These are phyloP conservation scores for Oncorhynchus clarkii DNA, from an alignment of 2,113 vertebrate species.

Conservation along the genomic window DNA sequence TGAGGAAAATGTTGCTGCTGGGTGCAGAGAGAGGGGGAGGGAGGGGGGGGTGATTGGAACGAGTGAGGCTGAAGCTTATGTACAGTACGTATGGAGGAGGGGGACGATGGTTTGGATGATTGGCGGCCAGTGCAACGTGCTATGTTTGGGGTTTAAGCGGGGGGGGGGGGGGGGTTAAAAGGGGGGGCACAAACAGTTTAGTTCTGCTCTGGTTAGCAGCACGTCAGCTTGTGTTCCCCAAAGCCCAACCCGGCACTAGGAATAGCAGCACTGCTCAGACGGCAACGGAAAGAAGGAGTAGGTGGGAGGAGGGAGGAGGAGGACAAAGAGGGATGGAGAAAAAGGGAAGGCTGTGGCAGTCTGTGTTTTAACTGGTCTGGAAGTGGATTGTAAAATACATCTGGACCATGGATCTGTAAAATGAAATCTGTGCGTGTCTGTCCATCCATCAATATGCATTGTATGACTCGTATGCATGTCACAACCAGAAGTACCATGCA, in stretches of 20 bases:
- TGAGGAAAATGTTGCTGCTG: neutral
- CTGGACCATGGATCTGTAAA: slow-evolving; percentile 3
- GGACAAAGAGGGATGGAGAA: slow-evolving; percentile 10
- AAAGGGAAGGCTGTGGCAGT: neutral
- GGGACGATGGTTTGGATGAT: neutral
- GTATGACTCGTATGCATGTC: neutral
- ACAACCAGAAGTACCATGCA: neutral
- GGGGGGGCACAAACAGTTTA: slow-evolving; percentile 46
- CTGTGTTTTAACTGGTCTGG: neutral
- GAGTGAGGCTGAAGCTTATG: neutral
- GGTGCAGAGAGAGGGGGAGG: neutral
- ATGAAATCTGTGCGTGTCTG: neutral
- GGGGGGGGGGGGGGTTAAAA: neutral
- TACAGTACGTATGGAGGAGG: neutral
- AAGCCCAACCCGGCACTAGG: slow-evolving; percentile 31
- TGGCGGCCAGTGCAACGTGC: neutral
- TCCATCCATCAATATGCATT: neutral
- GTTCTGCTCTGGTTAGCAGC: slow-evolving; percentile 64
- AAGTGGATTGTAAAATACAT: slow-evolving; percentile 4
- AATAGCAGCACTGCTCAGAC: slow-evolving; percentile 35
- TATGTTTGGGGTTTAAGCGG: neutral
- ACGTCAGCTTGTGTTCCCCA: slow-evolving; percentile 28
- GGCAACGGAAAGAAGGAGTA: slow-evolving; percentile 30
- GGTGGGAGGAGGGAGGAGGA: slow-evolving; percentile 7
- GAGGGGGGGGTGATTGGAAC: neutral